Percentiles rank a stretch among this genome's conserved stretches.
Evolutionary conservation across 2,113 vertebrate genomes (phyloP).

Genomic region (Leuciscus idus): DNA sequence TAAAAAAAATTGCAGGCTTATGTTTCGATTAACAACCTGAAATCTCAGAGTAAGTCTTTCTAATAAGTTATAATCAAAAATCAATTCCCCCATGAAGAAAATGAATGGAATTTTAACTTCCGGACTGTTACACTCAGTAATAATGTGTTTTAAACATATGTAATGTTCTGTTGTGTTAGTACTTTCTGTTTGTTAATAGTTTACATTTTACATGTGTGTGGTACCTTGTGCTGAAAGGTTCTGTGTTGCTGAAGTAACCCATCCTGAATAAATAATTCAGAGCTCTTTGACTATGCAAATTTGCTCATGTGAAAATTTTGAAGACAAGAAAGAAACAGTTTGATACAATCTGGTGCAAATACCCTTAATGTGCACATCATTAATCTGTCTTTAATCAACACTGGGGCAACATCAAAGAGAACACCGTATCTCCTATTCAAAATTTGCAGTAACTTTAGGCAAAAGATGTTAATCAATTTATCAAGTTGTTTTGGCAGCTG

Average conservation of each 20-base stretch:
- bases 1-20: neutral
- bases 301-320: slow-evolving; percentile 1
- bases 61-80: neutral
- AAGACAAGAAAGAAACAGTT: neutral
- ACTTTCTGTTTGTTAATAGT: neutral
- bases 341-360: neutral
- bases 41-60: neutral
- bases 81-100: neutral
- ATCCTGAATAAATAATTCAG: slow-evolving; percentile 1
- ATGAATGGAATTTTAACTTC: neutral
- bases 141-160: neutral
- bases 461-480: slow-evolving; percentile 56
- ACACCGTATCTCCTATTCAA: slow-evolving; percentile 55
- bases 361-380: neutral
- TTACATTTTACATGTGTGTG: neutral
- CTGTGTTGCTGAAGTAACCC: neutral
- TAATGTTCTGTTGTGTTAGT: neutral
- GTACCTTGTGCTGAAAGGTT: neutral
- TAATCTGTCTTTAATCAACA: neutral
- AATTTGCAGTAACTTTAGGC: slow-evolving; percentile 39
- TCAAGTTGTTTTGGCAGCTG: slow-evolving; percentile 61
- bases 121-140: neutral
- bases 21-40: neutral
- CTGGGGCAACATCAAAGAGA: slow-evolving; percentile 20
- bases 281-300: neutral